Evolutionary conservation across 2,888 invertebrate species (phyloP), one percentile per base, ranked within the genome.

Genomic region (Lypha dubia): DNA sequence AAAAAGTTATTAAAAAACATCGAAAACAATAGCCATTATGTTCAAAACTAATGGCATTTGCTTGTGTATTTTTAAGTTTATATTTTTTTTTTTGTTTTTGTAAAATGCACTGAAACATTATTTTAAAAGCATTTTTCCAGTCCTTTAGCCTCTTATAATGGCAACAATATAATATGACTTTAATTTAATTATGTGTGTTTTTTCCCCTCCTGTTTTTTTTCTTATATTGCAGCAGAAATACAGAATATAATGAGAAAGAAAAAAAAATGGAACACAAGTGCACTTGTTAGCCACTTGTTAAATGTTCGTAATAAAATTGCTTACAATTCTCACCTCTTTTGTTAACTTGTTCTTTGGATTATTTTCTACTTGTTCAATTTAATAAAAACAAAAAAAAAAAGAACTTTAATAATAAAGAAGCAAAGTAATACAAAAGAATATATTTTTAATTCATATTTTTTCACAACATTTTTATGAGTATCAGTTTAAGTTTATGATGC

Each of bases 261-360:
- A 73, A 49, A 35, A 56, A 65, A 63, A 22, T 5, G n/a, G 49
- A 77, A 38, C 32, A 60, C 35, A 81, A 75, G 62, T 28, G 32
- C 80, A 51, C 73, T 74, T 80, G 73, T 74, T 60, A 35, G 60
- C 60, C 60, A 80, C 80, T 80, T 74, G 67, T 53, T 62, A 44
- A 56, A 75, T 68, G 68, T 24, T 46, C 35, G 46, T 75, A 46
- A 74, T 46, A 44, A 68, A 68, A 74, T 62, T 74, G 46, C 81
- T 75, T 46, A 56, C 44, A 81, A 62, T 74, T 80, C 51, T 74
- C 80, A 80, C 74, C 67, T 80, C 75, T 62, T 68, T 81, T 81
- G 68, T 68, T 74, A 62, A 68, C 51, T 60, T 60, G 44, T 56
- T 5, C 51, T 70, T 17, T 63, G 28, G 5, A 35, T 62, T 20